These are phyloP conservation scores for Drosophila pectinifera DNA, from an alignment of 1,140 invertebrate genomes.

Conservation along the genomic window DNA sequence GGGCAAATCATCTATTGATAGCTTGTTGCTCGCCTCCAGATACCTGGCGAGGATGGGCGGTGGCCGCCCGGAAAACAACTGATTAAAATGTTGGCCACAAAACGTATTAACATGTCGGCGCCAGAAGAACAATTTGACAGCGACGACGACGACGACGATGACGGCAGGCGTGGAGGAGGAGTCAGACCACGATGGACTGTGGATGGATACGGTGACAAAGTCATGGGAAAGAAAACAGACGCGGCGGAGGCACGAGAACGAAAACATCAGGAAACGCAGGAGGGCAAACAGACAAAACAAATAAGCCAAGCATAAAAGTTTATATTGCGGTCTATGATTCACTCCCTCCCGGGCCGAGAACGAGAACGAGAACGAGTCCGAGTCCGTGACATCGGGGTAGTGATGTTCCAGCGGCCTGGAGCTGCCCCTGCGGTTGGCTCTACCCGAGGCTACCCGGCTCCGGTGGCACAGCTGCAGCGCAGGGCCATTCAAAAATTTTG, in stretches of 20 bases:
- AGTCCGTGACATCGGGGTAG: no score
- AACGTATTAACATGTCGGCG: conserved; percentile 79
- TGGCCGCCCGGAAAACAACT: conserved; percentile 59
- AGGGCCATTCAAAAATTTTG: conserved; percentile 78
- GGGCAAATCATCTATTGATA: neutral
- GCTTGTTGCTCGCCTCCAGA: neutral
- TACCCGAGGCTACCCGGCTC: neutral
- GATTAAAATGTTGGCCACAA: conserved; percentile 76
- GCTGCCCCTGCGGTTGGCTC: conserved; percentile 52
- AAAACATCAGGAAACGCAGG: conserved; percentile 23
- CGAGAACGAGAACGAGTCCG: neutral
- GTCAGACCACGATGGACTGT: neutral
- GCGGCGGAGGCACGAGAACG: conserved; percentile 22
- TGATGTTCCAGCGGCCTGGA: neutral
- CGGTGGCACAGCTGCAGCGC: conserved; percentile 63
- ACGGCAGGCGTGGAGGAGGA: neutral
- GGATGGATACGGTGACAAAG: conserved; percentile 26
- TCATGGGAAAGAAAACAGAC: conserved; percentile 56
- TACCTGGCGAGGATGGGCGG: neutral
- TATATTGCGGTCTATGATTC: conserved; percentile 83
- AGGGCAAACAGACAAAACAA: conserved; percentile 78
- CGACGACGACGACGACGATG: neutral
- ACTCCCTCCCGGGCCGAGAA: conserved; percentile 25
- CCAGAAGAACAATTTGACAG: conserved; percentile 54
- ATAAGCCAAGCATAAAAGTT: conserved; percentile 82